phyloP scores from a whole-genome alignment of 2,113 vertebrate genomes.

The Loxodonta africana region DNA sequence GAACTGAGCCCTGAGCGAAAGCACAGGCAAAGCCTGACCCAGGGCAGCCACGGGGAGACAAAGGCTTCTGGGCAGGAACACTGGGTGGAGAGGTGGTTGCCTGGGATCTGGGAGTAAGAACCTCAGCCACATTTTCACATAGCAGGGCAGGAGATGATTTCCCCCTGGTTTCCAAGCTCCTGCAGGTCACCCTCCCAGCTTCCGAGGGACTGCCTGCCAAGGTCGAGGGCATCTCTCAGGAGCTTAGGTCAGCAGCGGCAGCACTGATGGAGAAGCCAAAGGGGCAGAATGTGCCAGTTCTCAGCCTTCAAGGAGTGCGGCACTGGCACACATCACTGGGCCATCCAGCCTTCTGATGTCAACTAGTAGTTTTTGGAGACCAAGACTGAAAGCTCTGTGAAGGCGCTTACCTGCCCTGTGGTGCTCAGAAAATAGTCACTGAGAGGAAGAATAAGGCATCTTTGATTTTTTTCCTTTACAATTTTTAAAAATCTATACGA shows the following conservation, averaged over 20 bases:
- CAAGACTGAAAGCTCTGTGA: not conserved
- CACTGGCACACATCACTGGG: not conserved
- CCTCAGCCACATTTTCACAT: not conserved
- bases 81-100: not conserved
- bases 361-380: not conserved
- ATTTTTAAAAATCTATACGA: not conserved
- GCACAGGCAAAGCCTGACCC: not conserved
- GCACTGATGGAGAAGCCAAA: rapidly evolving
- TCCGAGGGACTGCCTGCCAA: not conserved
- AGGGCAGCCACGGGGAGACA: rapidly evolving
- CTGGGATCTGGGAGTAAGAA: not conserved
- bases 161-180: not conserved
- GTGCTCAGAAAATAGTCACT: not conserved
- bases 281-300: not conserved
- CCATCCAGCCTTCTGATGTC: not conserved
- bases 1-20: not conserved
- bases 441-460: not conserved
- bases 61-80: not conserved
- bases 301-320: rapidly evolving
- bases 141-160: not conserved
- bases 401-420: not conserved
- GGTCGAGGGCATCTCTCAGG: not conserved
- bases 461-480: not conserved
- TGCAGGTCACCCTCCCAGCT: not conserved
- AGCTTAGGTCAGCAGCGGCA: not conserved